Conservation (phyloP, 2,113 vertebrate species). For the Sapajus apella region DNA sequence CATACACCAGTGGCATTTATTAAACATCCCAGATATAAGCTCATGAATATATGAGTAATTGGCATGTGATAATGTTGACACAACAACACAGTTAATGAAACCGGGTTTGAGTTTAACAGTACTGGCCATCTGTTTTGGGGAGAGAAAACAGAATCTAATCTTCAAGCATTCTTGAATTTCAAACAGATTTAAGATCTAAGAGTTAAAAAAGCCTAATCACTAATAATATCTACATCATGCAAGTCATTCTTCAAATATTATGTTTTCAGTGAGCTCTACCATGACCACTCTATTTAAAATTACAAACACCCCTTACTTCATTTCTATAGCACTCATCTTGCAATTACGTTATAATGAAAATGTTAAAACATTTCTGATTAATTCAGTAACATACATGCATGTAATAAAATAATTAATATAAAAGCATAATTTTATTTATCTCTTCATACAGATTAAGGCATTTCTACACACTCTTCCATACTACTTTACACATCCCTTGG, state of each 20-base stretch:
- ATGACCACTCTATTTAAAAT: not conserved
- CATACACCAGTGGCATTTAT: not conserved
- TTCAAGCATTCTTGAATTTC: not conserved
- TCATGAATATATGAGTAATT: not conserved
- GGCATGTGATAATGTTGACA: not conserved
- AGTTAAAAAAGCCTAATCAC: not conserved
- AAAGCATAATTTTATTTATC: not conserved
- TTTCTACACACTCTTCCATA: not conserved
- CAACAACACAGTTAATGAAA: not conserved
- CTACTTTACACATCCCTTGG: not conserved
- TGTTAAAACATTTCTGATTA: not conserved
- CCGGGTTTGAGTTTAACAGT: not conserved
- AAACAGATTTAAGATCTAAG: not conserved
- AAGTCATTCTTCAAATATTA: not conserved
- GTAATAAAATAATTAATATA: not conserved
- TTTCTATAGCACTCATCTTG: not conserved
- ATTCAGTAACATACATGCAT: not conserved
- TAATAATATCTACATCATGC: not conserved
- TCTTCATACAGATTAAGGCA: not conserved
- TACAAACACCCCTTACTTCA: accelerated
- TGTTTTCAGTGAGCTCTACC: not conserved
- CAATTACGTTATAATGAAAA: not conserved
- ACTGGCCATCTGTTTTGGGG: not conserved
- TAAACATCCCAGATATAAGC: not conserved
- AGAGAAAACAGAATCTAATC: not conserved